These are phyloP conservation scores for Eunapius fragilis DNA, from an alignment of 37 sponge, comb jelly and placozoan genomes.

Conservation along the genomic window DNA sequence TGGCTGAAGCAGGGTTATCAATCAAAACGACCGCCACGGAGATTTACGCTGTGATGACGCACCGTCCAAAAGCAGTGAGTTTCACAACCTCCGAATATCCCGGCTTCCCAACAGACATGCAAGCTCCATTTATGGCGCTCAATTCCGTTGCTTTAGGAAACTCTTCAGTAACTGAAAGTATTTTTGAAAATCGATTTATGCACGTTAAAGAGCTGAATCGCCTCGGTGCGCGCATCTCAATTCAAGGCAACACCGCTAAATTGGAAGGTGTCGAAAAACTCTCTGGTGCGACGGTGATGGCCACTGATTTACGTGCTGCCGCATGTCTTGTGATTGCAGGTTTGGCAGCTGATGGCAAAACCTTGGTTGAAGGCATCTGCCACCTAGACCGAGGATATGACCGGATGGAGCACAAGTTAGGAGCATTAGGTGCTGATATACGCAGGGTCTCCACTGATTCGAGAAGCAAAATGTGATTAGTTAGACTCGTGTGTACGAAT, in stretches of 20 bases:
- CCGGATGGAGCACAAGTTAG: not conserved
- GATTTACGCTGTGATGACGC: no score
- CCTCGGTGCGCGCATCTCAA: constrained; percentile 3
- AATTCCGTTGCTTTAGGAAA: not conserved
- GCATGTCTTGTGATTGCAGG: constrained; percentile 8
- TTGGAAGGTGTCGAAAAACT: not conserved
- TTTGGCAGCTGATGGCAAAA: constrained; percentile 3
- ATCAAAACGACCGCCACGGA: not conserved
- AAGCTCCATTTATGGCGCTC: constrained; percentile 9
- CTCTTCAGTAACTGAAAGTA: not conserved
- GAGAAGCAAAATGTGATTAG: no score
- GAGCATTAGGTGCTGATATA: not conserved
- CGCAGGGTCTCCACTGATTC: no score
- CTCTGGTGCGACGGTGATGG: constrained; percentile 6
- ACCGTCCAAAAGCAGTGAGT: no score
- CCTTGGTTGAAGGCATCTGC: not conserved
- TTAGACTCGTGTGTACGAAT: no score
- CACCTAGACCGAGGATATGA: constrained; percentile 31
- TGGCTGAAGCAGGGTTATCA: constrained; percentile 2
- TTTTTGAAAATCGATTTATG: constrained; percentile 30
- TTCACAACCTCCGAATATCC: not conserved
- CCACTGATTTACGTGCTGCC: constrained; percentile 9
- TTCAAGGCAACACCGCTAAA: constrained; percentile 4
- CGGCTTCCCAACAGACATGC: constrained; percentile 20
- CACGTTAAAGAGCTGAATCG: constrained; percentile 10